Evolutionary conservation across 92 coral and sea anemone species (phyloP).

Genomic region (Galaxea fascicularis): DNA sequence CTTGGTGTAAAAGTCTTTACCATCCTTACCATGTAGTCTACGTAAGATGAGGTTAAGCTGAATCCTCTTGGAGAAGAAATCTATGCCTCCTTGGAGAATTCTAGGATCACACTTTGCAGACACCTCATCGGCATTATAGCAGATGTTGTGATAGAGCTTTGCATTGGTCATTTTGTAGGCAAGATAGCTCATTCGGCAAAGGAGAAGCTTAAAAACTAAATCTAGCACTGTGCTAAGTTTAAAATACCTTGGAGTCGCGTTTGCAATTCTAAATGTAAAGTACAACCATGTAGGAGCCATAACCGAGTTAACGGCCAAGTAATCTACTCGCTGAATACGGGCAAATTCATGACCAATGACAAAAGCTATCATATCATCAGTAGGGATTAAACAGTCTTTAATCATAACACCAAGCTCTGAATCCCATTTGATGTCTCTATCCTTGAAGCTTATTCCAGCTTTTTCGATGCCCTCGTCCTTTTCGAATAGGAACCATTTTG

Average conservation of each 20-base stretch:
- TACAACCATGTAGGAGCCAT: slow-evolving; percentile 82
- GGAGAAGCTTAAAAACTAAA: slow-evolving; percentile 69
- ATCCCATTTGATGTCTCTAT: slow-evolving; percentile 84
- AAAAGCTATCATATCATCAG: slow-evolving; percentile 81
- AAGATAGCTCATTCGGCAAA: slow-evolving; percentile 76
- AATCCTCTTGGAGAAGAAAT: slow-evolving; percentile 71
- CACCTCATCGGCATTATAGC: slow-evolving; percentile 68
- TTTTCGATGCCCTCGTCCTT: slow-evolving; percentile 73
- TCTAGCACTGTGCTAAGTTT: slow-evolving; percentile 62
- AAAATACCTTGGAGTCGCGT: slow-evolving; percentile 55
- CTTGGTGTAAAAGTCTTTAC: slow-evolving; percentile 68
- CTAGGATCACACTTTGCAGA: slow-evolving; percentile 70
- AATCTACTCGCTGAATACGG: slow-evolving; percentile 68
- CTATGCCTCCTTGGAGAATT: slow-evolving; percentile 79
- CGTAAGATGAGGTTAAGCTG: slow-evolving; percentile 74
- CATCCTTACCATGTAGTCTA: slow-evolving; percentile 73
- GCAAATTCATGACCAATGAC: slow-evolving; percentile 83
- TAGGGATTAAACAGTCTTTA: slow-evolving; percentile 72
- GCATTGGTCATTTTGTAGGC: slow-evolving; percentile 62
- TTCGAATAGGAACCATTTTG: slow-evolving; percentile 80
- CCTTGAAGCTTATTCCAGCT: slow-evolving; percentile 79
- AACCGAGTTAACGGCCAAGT: slow-evolving; percentile 49
- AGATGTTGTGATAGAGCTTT: slow-evolving; percentile 66
- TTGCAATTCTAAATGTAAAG: slow-evolving; percentile 74
- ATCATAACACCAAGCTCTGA: slow-evolving; percentile 85